phyloP scores from a whole-genome alignment of 92 coral and sea anemone genomes.

The Epizoanthus rinbou region DNA sequence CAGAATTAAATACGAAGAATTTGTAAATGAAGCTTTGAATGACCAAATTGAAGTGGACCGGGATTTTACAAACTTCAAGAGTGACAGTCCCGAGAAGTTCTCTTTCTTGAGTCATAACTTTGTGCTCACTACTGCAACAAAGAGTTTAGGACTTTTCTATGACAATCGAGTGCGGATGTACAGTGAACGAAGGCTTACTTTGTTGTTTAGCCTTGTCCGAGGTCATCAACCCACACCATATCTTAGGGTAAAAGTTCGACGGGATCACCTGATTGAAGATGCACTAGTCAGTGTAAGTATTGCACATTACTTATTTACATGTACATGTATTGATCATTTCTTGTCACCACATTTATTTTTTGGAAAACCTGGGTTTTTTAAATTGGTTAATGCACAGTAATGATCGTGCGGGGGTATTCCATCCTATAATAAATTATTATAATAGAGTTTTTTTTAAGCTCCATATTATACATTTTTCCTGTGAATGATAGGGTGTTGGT shows the following conservation, averaged over 20 bases:
- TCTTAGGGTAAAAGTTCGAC: conserved; percentile 86
- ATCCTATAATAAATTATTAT: too few species aligned
- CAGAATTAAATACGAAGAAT: conserved; percentile 65
- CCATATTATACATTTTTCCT: too few species aligned
- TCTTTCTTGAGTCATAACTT: conserved; percentile 79
- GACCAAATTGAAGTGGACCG: conserved; percentile 84
- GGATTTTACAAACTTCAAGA: conserved; percentile 78
- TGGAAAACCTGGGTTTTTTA: too few species aligned
- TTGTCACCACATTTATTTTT: background rate
- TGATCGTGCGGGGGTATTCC: too few species aligned
- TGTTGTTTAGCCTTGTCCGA: conserved; percentile 89
- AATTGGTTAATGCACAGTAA: too few species aligned
- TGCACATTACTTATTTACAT: background rate
- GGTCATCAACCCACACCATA: conserved; percentile 94
- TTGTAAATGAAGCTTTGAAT: conserved; percentile 85
- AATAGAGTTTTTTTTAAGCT: too few species aligned
- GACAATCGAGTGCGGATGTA: conserved; percentile 99
- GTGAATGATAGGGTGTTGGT: too few species aligned
- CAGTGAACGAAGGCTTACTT: conserved; percentile 91
- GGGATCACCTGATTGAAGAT: conserved; percentile 95
- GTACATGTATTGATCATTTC: background rate
- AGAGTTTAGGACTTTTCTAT: conserved; percentile 89
- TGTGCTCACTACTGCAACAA: conserved; percentile 89
- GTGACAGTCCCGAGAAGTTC: conserved; percentile 67
- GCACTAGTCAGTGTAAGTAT: conserved; percentile 97